Evolutionary conservation across 2,113 vertebrate genomes (phyloP), one percentile per base, ranked within the genome.

Genomic region (Sebastes fasciatus): DNA sequence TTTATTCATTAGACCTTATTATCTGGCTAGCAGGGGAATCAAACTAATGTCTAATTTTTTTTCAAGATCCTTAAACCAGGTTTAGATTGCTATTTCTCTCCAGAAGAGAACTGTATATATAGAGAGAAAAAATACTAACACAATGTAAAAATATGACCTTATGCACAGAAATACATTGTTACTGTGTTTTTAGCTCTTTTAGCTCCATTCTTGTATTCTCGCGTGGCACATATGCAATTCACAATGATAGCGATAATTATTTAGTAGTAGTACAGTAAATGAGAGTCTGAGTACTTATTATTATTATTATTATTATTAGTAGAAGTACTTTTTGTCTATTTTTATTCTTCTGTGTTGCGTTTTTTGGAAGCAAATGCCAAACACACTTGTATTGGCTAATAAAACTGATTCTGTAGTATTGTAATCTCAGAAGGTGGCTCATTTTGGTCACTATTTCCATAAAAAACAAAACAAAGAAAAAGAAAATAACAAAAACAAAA

Each of bases 1-100:
- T 90, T 66, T 89, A 85, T 81, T 80, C 87, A 89, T 84, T 80
- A 76, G 64, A 57, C n/a, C 49, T 78, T 16, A 82, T 85, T 76
- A 76, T 86, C 65, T 3, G 8, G 45, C 16, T 13, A 60, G 40
- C 45, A 46, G 70, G 55, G 46, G 26, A 78, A 69, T 70, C 26
- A 84, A 82, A 79, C 55, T 10, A n/a, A 40, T 71, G 26, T 83
- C 43, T 57, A 43, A 46, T 57, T 62, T 54, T 71, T 81, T 57
- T 57, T 21, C 54, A 6, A 79, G 58, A 62, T 77, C 14, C 62
- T 66, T 46, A 58, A 52, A 74, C 7, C 43, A 43, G n/a, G 21
- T 58, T 52, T 70, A 48, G 8, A 74, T 83, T 34, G 55, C 21
- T n/a, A 6, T 51, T 64, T 65, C 13, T 48, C 13, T 34, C 4